These are phyloP conservation scores for Andrena bicolor DNA, from an alignment of 2,888 invertebrate genomes.

Conservation along the genomic window DNA sequence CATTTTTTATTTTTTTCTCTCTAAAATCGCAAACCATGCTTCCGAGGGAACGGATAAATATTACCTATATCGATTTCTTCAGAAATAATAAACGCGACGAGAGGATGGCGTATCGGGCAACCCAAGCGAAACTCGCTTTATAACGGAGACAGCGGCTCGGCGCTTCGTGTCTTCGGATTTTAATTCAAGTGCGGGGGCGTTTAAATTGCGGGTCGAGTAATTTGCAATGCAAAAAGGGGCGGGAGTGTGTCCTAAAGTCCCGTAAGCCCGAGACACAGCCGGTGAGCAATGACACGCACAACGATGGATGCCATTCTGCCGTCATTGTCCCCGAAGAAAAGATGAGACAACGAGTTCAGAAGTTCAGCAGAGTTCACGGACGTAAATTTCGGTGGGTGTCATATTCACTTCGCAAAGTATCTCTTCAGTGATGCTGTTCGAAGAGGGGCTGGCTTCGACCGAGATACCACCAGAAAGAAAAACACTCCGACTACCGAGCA, in stretches of 20 bases:
- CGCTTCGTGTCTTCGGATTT: slow-evolving; percentile 28
- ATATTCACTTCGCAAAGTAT: slow-evolving; percentile 46
- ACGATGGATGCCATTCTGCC: slow-evolving; percentile 66
- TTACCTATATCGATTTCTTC: not conserved
- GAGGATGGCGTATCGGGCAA: not conserved
- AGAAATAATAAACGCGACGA: not conserved
- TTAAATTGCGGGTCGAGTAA: slow-evolving; percentile 60
- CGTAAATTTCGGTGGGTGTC: slow-evolving; percentile 75
- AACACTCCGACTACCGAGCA: slow-evolving; percentile 26
- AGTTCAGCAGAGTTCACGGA: slow-evolving; percentile 79
- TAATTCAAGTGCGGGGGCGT: slow-evolving; percentile 69
- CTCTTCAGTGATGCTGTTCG: slow-evolving; percentile 30
- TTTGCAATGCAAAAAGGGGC: slow-evolving; percentile 74
- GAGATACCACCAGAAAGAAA: slow-evolving; percentile 32
- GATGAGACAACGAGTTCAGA: slow-evolving; percentile 76
- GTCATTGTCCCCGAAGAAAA: slow-evolving; percentile 72
- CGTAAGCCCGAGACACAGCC: slow-evolving; percentile 67
- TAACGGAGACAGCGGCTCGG: not conserved
- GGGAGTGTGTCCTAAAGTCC: slow-evolving; percentile 69
- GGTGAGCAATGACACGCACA: slow-evolving; percentile 62
- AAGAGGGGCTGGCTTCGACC: slow-evolving; percentile 46
- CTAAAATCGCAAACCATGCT: not conserved
- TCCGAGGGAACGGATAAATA: not conserved
- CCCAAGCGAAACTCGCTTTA: not conserved
- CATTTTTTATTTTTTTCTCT: slow-evolving; percentile 34